Evolutionary conservation across 2,888 invertebrate species (phyloP).

Genomic region (Limulus polyphemus): DNA sequence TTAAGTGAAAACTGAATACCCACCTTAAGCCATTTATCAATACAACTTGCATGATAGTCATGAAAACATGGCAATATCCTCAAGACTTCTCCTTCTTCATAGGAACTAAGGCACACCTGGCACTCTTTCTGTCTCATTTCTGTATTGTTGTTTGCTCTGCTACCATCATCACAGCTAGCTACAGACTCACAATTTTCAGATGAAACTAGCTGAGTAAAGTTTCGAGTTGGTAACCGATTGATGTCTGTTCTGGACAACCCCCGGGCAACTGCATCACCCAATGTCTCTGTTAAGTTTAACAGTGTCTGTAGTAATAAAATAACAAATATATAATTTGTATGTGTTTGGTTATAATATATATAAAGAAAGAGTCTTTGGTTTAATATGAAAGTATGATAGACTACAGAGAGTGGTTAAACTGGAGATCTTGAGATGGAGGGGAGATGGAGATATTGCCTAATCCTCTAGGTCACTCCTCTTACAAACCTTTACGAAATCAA

Average conservation of each 20-base stretch:
- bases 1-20: too few species aligned
- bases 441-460: too few species aligned
- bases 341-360: too few species aligned
- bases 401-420: too few species aligned
- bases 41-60: slow-evolving; percentile 32
- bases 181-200: too few species aligned
- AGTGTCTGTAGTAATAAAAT: background rate
- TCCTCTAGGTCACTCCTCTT: too few species aligned
- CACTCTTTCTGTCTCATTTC: slow-evolving; percentile 25
- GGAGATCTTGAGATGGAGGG: too few species aligned
- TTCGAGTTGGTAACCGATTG: slow-evolving; percentile 23
- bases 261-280: slow-evolving; percentile 15
- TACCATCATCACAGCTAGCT: background rate
- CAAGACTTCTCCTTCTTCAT: slow-evolving; percentile 30
- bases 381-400: too few species aligned
- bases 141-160: slow-evolving; percentile 7
- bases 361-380: too few species aligned
- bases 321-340: too few species aligned
- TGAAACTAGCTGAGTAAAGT: slow-evolving; percentile 3
- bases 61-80: slow-evolving; percentile 34
- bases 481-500: too few species aligned
- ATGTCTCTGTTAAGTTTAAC: slow-evolving; percentile 6
- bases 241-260: slow-evolving; percentile 20
- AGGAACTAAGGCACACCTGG: slow-evolving; percentile 34
- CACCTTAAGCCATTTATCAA: slow-evolving; percentile 34